Percentiles rank a stretch among this genome's conserved stretches.
Evolutionary conservation across 64 coral and sea anemone genomes (phyloP).

Genomic region (Exaiptasia diaphana): DNA sequence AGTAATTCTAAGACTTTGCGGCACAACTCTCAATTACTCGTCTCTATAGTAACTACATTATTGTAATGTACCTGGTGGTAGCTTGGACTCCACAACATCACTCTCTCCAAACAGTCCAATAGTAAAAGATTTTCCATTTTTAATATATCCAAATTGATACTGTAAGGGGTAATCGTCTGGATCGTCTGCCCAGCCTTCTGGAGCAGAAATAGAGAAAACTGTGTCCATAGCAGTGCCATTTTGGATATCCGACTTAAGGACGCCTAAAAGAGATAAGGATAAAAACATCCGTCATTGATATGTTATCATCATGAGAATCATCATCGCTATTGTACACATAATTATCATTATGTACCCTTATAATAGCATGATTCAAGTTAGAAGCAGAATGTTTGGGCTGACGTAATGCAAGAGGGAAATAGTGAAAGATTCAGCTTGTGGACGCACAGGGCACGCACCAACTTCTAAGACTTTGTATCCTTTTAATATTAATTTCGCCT

Average conservation of each 20-base stretch:
- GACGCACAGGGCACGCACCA: no score
- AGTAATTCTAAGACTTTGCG: background rate
- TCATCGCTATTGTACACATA: background rate
- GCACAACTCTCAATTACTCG: no score
- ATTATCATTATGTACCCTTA: no score
- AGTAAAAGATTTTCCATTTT: background rate
- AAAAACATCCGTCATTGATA: background rate
- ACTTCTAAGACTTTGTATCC: no score
- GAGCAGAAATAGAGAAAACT: conserved; percentile 21
- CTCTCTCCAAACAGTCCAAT: background rate
- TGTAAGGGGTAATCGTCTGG: conserved; percentile 41
- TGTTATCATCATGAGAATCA: background rate
- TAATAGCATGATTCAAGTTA: no score
- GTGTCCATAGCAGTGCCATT: conserved; percentile 52
- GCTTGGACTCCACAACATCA: background rate
- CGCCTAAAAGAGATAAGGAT: no score
- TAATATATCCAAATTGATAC: conserved; percentile 64
- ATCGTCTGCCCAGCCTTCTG: conserved; percentile 48
- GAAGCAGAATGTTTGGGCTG: no score
- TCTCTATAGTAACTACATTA: background rate
- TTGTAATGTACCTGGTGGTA: conserved; percentile 13
- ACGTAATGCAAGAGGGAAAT: no score
- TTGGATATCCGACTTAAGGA: background rate
- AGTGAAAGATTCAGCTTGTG: no score
- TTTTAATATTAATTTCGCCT: no score